Evolutionary conservation across 2,888 invertebrate genomes (phyloP).

Genomic region (Creontiades dilutus): DNA sequence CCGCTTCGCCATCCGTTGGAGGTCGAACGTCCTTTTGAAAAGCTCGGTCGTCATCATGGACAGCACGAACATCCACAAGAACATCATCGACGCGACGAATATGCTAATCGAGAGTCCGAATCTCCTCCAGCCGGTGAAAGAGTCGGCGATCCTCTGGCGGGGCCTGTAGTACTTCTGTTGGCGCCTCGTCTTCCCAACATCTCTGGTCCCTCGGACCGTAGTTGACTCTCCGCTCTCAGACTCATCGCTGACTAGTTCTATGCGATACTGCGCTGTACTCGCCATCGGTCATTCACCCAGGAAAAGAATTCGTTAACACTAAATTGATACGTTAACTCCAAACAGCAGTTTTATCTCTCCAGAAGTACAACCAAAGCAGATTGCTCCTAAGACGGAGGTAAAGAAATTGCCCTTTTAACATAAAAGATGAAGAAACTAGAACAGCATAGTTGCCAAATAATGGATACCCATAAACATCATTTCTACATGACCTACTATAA

Average conservation of each 20-base stretch:
- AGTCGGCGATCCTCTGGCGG: neutral
- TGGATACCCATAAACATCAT: neutral
- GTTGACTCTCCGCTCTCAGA: constrained; percentile 50
- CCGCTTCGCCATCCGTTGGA: constrained; percentile 16
- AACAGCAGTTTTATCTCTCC: neutral
- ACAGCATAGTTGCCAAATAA: neutral
- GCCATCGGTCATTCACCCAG: neutral
- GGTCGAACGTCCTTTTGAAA: constrained; percentile 59
- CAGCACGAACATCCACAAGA: constrained; percentile 41
- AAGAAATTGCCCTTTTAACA: too few species aligned
- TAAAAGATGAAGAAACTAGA: neutral
- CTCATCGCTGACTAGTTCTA: constrained; percentile 50
- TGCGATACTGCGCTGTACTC: constrained; percentile 40
- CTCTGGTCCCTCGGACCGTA: neutral
- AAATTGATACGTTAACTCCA: neutral
- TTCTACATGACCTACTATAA: too few species aligned
- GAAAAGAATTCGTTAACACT: neutral
- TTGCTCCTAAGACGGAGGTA: neutral
- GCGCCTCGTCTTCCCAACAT: neutral
- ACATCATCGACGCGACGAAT: neutral
- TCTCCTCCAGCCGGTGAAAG: constrained; percentile 2
- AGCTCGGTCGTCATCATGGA: constrained; percentile 45
- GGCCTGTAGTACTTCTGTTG: neutral
- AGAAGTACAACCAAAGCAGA: neutral
- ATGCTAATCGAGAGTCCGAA: constrained; percentile 46